phyloP scores from a whole-genome alignment of 2,113 vertebrate species.

The Azemiops feae region DNA sequence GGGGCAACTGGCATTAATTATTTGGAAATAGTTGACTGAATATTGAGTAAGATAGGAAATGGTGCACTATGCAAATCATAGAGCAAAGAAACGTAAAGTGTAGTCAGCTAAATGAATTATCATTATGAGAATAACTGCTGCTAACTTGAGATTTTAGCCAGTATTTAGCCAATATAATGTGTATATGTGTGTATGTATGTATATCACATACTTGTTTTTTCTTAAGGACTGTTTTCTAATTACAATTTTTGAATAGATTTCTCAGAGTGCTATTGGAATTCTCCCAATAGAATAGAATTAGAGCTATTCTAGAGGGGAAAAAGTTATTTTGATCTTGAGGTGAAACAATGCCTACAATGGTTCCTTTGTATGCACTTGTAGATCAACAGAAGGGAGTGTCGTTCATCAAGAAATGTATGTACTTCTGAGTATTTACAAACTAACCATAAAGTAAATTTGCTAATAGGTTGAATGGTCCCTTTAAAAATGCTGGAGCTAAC shows the following conservation, averaged over 20 bases:
- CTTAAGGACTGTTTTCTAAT: background rate
- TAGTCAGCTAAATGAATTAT: background rate
- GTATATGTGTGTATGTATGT: background rate
- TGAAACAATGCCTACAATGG: background rate
- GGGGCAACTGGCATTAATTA: background rate
- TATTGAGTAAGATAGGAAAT: background rate
- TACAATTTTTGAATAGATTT: background rate
- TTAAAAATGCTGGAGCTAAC: background rate
- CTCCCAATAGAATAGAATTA: background rate
- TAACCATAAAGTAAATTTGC: background rate
- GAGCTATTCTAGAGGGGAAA: background rate
- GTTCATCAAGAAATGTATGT: background rate
- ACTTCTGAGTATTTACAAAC: background rate
- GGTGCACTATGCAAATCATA: background rate
- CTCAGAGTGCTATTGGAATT: background rate
- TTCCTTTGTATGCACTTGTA: background rate
- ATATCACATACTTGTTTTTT: background rate
- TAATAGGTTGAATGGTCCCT: background rate
- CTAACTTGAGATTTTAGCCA: background rate
- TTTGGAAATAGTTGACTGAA: background rate
- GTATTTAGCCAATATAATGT: background rate
- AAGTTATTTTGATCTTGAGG: background rate
- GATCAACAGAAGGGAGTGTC: background rate
- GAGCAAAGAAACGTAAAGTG: background rate
- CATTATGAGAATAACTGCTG: background rate